Evolutionary conservation across 92 coral and sea anemone species (phyloP).

Genomic region (Umimayanthus kanabou): DNA sequence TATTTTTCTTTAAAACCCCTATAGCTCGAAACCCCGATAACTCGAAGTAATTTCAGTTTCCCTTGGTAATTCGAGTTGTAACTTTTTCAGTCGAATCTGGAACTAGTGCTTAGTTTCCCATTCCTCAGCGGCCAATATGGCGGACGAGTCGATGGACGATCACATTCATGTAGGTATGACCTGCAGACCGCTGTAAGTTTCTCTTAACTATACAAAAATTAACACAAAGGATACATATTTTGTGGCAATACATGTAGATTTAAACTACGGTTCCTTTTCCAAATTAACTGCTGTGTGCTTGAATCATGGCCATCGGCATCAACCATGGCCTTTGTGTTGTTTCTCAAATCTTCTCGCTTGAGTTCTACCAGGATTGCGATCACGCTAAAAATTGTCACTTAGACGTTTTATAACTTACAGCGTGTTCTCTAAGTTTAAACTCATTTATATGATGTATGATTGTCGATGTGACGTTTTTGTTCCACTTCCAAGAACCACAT

Average conservation of each 20-base stretch:
- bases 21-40: too few species aligned
- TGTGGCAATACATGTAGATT: too few species aligned
- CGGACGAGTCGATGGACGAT: neutral
- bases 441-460: neutral
- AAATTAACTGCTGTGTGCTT: too few species aligned
- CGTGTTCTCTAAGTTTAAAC: neutral
- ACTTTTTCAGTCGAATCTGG: too few species aligned
- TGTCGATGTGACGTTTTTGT: neutral
- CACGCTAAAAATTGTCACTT: neutral
- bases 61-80: too few species aligned
- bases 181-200: neutral
- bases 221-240: too few species aligned
- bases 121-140: slow-evolving; percentile 25
- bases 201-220: too few species aligned
- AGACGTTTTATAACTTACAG: neutral
- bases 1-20: too few species aligned
- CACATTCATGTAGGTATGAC: neutral
- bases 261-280: neutral
- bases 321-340: neutral
- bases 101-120: slow-evolving; percentile 31
- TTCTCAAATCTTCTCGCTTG: too few species aligned
- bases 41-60: too few species aligned
- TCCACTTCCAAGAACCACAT: neutral
- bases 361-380: neutral
- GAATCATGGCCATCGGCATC: too few species aligned